phyloP scores from a whole-genome alignment of 2,797 vertebrate genomes.

The Pseudochaenichthys georgianus region DNA sequence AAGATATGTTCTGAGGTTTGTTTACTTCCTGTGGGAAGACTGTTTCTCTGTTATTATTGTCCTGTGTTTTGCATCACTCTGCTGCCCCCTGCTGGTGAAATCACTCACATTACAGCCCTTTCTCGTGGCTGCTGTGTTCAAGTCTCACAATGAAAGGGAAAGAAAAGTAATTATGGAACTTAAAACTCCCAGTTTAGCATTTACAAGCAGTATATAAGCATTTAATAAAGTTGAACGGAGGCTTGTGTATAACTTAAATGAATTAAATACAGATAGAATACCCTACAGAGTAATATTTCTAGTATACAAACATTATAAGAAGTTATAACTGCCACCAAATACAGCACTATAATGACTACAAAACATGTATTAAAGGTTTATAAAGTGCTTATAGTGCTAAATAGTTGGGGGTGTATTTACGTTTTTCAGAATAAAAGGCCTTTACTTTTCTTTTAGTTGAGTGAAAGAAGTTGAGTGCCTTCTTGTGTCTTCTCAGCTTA shows the following conservation, averaged over 20 bases:
- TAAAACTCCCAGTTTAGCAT: neutral
- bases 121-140: too few relatives aligned
- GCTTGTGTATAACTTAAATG: neutral
- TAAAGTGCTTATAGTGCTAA: neutral
- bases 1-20: conserved; percentile 13
- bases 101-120: neutral
- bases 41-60: neutral
- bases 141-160: too few relatives aligned
- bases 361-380: neutral
- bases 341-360: neutral
- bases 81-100: conserved; percentile 67
- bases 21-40: conserved; percentile 39
- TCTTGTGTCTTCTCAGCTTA: too few relatives aligned
- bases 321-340: neutral
- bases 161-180: neutral
- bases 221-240: neutral
- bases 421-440: neutral
- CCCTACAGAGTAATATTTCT: too few relatives aligned
- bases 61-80: conserved; percentile 24
- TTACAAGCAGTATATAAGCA: neutral
- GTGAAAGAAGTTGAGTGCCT: neutral
- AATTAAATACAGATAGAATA: neutral
- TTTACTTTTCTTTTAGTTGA: neutral
- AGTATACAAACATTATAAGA: neutral
- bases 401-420: neutral